Evolutionary conservation across 2,113 vertebrate species (phyloP), one percentile per base, ranked within the genome.

Genomic region (Coracopsis vasa): DNA sequence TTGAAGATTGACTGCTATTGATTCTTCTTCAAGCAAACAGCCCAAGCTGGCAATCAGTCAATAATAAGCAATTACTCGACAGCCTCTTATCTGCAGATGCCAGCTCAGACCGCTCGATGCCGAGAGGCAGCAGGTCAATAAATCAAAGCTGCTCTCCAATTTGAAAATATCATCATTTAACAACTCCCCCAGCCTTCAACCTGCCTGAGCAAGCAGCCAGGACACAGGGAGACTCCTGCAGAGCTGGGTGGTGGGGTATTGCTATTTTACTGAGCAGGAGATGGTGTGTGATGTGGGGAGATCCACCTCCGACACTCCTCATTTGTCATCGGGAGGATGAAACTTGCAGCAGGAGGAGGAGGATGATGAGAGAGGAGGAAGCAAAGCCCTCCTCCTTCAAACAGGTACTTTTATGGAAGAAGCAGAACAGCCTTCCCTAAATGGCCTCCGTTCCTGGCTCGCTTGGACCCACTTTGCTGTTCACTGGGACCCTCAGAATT

Each of bases 41-140:
- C 72, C 92, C 60, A 23, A 83, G 90, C 85, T 94, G 95, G 93
- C 94, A 95, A 96, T 96, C 94, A 83, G 93, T 97, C 96, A 96
- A 96, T 97, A 97, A 97, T 96, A 92, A 91, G 94, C 92, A 94
- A 95, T 97, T 95, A 96, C 90, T 92, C 28, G 51, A 95, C 97
- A 96, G 93, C 29, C 84, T 95, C 96, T 96, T 97, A 95, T 96
- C 96, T 95, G 56, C 87, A 93, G 89, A 95, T 94, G 95, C 96
- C 91, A 92, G 92, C 83, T 86, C 86, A 94, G 94, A 94, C 90
- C 94, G 83, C 93, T 95, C 77, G 51, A 95, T 88, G 87, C 61
- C 53, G 18, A 79, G 88, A 95, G 74, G 87, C 85, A 80, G 73
- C 70, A 86, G 93, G 90, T 95, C 95, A 93, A 95, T 95, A 97